These are phyloP conservation scores for Lasius fuliginosus DNA, from an alignment of 2,888 invertebrate genomes.

Conservation along the genomic window DNA sequence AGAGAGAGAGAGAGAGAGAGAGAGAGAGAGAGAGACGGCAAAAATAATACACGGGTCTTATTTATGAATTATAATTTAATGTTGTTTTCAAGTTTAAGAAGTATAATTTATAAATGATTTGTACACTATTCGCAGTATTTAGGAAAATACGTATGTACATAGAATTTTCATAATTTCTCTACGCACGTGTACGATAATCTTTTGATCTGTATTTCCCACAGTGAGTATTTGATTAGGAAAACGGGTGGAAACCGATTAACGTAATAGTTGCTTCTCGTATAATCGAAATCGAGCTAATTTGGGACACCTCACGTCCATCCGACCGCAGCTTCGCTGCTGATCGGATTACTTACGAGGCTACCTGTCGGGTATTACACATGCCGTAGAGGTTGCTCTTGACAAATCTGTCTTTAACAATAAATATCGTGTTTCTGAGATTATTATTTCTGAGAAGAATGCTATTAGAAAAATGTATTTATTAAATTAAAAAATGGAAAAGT, in stretches of 20 bases:
- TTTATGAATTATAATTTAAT: not conserved
- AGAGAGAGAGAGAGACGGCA: not conserved
- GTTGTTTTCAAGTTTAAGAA: not conserved
- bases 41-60: not conserved
- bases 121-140: not conserved
- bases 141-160: not conserved
- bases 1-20: too few relatives aligned
- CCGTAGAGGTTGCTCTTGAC: not conserved
- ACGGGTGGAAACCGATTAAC: constrained; percentile 4
- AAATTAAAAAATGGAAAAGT: not conserved
- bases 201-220: not conserved
- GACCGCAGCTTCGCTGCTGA: constrained; percentile 30
- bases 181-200: not conserved
- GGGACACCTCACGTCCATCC: not conserved
- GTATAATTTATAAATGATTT: not conserved
- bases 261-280: constrained; percentile 20
- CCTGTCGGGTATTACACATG: constrained; percentile 23
- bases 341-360: constrained; percentile 45
- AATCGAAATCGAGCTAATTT: constrained; percentile 37
- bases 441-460: not conserved
- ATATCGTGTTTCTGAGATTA: too few relatives aligned
- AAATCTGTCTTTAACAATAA: not conserved
- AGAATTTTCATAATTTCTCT: not conserved
- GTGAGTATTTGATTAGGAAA: constrained; percentile 7
- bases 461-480: not conserved